phyloP scores from a whole-genome alignment of 2,113 vertebrate genomes.

The Coturnix japonica region DNA sequence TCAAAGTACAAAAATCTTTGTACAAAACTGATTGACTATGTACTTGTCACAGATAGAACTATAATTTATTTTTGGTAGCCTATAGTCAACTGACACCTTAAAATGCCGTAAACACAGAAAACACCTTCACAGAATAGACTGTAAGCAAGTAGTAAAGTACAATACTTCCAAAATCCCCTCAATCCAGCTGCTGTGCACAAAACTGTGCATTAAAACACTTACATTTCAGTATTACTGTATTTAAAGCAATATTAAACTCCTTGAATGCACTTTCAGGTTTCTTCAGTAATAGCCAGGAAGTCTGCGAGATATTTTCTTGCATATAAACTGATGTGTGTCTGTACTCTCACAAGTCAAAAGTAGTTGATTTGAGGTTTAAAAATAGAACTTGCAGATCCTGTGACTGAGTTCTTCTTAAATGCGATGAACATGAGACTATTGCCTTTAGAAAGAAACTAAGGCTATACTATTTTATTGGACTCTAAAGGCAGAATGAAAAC shows the following conservation, averaged over 20 bases:
- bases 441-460: slow-evolving; percentile 1
- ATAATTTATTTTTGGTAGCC: background rate
- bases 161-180: background rate
- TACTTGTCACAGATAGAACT: background rate
- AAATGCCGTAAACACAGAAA: background rate
- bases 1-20: background rate
- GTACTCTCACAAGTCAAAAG: background rate
- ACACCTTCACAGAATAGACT: background rate
- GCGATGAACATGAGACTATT: background rate
- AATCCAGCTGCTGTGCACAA: background rate
- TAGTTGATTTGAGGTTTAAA: background rate
- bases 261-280: background rate
- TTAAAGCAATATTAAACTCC: background rate
- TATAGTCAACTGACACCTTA: background rate
- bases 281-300: background rate
- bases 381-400: background rate
- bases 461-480: background rate
- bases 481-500: slow-evolving; percentile 16
- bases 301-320: background rate
- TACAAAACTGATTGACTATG: background rate
- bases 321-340: background rate
- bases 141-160: background rate
- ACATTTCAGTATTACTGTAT: background rate
- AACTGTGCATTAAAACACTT: background rate
- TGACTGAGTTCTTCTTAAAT: background rate